Evolutionary conservation across 35 echinoderm and acorn worm species (phyloP), one percentile per base, ranked within the genome.

Genomic region (Holothuria glaberrima): DNA sequence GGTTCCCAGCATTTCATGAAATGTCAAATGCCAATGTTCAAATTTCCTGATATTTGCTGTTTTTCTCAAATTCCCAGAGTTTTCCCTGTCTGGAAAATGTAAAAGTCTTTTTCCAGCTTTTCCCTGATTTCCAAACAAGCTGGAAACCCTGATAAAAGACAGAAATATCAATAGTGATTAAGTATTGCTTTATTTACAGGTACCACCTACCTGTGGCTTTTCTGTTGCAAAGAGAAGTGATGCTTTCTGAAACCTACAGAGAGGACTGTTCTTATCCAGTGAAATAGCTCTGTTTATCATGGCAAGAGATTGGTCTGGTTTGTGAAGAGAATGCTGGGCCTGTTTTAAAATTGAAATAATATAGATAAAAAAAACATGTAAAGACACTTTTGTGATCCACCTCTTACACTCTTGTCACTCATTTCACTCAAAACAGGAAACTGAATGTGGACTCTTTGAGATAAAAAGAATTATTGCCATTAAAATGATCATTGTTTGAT

Each of bases 201-300:
- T 54, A 17, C 50, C 5, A 54, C 91, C 22, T 91, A 97, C 94
- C 93, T 99, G 92, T 48, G 94, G 92, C 74, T 67, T 92, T 85
- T 99, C 97, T 31, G 94, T 95, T 34, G 97, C 97, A 91, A 99
- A 99, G 6, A 95, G 78, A 30, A 99, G 92, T 30, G 95, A 94
- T n/a, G 95, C 95, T 45, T 90, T 91, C 73, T 95, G 97, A 45
- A 99, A 99, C 80, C 91, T 99, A 85, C 97, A 92, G 4, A 99
- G 89, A 33, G 97, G 88, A 84, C 95, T 93, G 69, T 89, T 93
- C 28, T 90, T 88, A 64, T 95, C 93, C 58, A 93, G 33, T 14
- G 41, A 21, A 30, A 99, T 90, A 34, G 97, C 97, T 61, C 84
- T 82, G 60, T 89, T 92, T 34, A 99, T 88, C 10, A 91, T 85